Evolutionary conservation across 1,140 invertebrate species (phyloP).

Genomic region (Drosophila albomicans): DNA sequence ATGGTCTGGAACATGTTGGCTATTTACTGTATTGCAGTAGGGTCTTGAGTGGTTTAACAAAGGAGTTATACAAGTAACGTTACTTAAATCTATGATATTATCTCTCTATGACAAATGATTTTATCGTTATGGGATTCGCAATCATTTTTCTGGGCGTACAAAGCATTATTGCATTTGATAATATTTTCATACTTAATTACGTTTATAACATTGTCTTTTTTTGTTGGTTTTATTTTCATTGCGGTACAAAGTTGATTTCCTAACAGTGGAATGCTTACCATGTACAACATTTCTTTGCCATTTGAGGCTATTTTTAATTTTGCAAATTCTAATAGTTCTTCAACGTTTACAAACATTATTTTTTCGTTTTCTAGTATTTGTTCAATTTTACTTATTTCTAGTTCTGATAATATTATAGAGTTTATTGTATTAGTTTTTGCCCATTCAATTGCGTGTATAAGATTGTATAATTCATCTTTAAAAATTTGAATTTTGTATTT

Average conservation of each 20-base stretch:
- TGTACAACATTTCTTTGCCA: constrained; percentile 11
- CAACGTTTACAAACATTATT: not conserved
- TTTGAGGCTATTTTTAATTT: constrained; percentile 31
- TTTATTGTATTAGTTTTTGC: not conserved
- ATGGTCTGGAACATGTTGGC: not conserved
- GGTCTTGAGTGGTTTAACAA: not conserved
- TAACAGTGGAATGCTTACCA: constrained; percentile 6
- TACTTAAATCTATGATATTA: constrained; percentile 16
- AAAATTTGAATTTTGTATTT: constrained; percentile 1
- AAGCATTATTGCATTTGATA: constrained; percentile 1
- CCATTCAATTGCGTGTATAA: constrained; percentile 14
- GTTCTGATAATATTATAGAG: constrained; percentile 17
- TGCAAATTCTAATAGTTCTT: constrained; percentile 28
- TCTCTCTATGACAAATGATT: constrained; percentile 19
- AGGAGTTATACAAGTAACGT: too few species aligned
- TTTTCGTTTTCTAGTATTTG: not conserved
- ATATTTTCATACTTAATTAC: constrained; percentile 26
- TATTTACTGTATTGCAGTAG: not conserved
- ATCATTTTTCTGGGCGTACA: not conserved
- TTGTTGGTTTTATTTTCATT: not conserved
- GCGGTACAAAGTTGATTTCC: not conserved
- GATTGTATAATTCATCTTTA: constrained; percentile 20
- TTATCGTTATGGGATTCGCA: constrained; percentile 20
- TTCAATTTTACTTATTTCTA: constrained; percentile 14
- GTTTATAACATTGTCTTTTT: constrained; percentile 4